Evolutionary conservation across 2,888 invertebrate species (phyloP).

Genomic region (Nipponacmea schrenckii): DNA sequence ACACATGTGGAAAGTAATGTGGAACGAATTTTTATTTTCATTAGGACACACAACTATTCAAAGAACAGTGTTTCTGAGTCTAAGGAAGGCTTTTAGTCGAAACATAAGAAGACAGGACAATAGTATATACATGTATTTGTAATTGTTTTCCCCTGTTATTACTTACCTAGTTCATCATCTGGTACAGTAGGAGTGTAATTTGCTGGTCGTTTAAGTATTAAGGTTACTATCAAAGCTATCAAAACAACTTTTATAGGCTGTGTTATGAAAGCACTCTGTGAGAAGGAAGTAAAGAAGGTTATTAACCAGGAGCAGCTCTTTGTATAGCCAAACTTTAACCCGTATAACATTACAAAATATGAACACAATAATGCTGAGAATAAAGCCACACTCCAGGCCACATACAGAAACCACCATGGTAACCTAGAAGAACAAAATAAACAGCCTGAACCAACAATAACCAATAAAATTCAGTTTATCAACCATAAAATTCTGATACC

Average conservation of each 20-base stretch:
- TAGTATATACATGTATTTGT: no score
- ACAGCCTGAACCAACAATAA: no score
- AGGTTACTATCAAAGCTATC: constrained; percentile 41
- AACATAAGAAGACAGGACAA: no score
- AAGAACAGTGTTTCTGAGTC: no score
- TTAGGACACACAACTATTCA: no score
- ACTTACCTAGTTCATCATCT: constrained; percentile 11
- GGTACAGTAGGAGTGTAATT: constrained; percentile 28
- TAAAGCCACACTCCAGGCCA: constrained; percentile 48
- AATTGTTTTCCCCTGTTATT: no score
- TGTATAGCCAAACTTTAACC: constrained; percentile 56
- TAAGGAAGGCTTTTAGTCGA: no score
- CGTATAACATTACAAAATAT: constrained; percentile 59
- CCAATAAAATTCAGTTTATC: no score
- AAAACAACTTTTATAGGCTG: constrained; percentile 52
- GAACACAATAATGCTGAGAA: constrained; percentile 42
- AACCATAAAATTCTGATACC: no score
- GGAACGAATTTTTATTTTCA: no score
- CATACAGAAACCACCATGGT: constrained; percentile 60
- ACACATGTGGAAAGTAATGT: no score
- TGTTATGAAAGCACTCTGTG: constrained; percentile 46
- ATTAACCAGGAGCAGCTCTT: constrained; percentile 54
- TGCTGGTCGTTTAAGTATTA: constrained; percentile 43
- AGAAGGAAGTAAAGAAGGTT: constrained; percentile 56
- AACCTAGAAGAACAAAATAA: constrained; percentile 38